Base-by-base conservation (phyloP, 1,140 invertebrate species). In the Gonatopus flavifemur region DNA sequence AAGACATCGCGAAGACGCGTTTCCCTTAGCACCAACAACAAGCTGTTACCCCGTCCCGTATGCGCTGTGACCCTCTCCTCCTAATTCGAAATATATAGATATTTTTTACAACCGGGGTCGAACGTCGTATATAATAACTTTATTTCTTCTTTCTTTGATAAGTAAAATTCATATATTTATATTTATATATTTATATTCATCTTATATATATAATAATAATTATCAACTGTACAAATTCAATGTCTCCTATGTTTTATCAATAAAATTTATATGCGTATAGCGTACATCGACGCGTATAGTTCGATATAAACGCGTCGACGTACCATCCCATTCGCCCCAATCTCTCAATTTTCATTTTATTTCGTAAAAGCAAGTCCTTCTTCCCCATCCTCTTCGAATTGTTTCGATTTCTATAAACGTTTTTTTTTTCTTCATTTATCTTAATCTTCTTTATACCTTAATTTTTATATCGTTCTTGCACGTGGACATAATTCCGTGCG, bases 211-310 rank as follows among this genome's bases (percentile, higher is more conserved):
- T n/a, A n/a, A n/a, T n/a, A n/a, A n/a, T 75, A 74, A 66, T 75
- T 74, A 76, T 76, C 72, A 77, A 76, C 74, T 78, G 74, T 78
- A 78, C 75, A 78, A 76, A 76, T 78, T 65, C 62, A 74, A 78
- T 76, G 73, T 78, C 62, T 70, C 74, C 74, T 77, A 76, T 74
- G 50, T n/a, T n/a, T n/a, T n/a, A n/a, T n/a, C n/a, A n/a, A n/a
- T n/a, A n/a, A n/a, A n/a, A n/a, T n/a, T n/a, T n/a, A n/a, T n/a
- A n/a, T n/a, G n/a, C n/a, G n/a, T n/a, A n/a, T n/a, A n/a, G n/a
- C n/a, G n/a, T n/a, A n/a, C n/a, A n/a, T 67, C 68, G 64, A 71
- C 70, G 67, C 67, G n/a, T n/a, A 58, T 53, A 64, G 59, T 64
- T 61, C 50, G 55, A 51, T 57, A 57, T 52, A n/a, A n/a, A 59